Base-by-base conservation (phyloP, 1,140 invertebrate genomes). In the Lepidurus couesii region DNA sequence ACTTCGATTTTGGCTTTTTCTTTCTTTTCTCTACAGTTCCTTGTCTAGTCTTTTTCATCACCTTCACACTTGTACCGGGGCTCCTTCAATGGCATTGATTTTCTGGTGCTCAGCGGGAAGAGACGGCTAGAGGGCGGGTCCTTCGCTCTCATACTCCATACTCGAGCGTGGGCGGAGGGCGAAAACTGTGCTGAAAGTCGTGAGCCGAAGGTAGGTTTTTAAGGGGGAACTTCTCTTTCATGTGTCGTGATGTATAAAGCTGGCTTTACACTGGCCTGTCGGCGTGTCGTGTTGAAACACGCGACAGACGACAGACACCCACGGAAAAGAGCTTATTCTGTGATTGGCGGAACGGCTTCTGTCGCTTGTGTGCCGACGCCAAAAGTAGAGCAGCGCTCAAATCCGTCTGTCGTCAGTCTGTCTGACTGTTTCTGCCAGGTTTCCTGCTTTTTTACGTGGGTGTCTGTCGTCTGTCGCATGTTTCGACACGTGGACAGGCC, bases 51-150 rank as follows among this genome's bases (percentile, higher is more conserved):
- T 16, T 65, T 65, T 65, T 65, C 53, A 21, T 65, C 53, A 65
- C 13, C 13, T 13, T 21, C 16, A n/a, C 16, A 7, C 10, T 16
- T 65, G 21, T 16, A 65, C 13, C 53, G 7, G 13, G 13, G 4
- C 34, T 65, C 53, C 53, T 13, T 65, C 9, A 65, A 65, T 65
- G 53, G 53, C 53, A 65, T 65, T 65, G 53, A 65, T 65, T 65
- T 65, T 13, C 53, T 21, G 53, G 53, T 65, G 21, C 53, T 7
- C 53, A 65, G 13, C 13, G 47, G 47, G 47, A 65, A n/a, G 47
- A 21, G 47, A 65, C 53, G 13, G n/a, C 53, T 65, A 13, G 16
- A n/a, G 53, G 53, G 53, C 53, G 53, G 53, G 53, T n/a, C 4
- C 53, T 65, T 65, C 53, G 53, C 53, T 47, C 45, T 11, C 45